A percentile compares a stretch with the other conserved stretches of the same genome.
Conservation (phyloP, 2,888 invertebrate genomes). For the Choreutis nemorana region DNA sequence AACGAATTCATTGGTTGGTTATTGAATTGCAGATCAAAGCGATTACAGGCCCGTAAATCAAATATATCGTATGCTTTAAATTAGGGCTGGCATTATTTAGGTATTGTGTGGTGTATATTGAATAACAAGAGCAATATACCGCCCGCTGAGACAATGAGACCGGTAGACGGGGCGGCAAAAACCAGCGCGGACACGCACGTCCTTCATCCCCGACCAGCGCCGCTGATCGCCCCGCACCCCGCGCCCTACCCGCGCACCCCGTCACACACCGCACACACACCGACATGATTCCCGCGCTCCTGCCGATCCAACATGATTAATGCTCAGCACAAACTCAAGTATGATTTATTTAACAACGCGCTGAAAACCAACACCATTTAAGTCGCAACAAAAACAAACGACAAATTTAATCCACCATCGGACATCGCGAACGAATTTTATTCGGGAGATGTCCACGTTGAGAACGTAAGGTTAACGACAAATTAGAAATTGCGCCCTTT, state of each 20-base stretch:
- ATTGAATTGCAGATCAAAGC: too few relatives aligned
- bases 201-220: constrained; percentile 17
- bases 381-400: constrained; percentile 24
- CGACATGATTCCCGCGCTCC: constrained; percentile 14
- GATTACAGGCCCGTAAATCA: too few relatives aligned
- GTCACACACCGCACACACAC: constrained; percentile 14
- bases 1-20: too few relatives aligned
- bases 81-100: not conserved
- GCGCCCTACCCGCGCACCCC: constrained; percentile 4
- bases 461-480: constrained; percentile 4
- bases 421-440: constrained; percentile 1
- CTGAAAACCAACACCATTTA: constrained; percentile 22
- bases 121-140: constrained; percentile 19
- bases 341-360: constrained; percentile 40
- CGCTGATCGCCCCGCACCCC: constrained; percentile 1
- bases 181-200: constrained; percentile 14
- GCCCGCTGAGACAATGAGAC: constrained; percentile 26
- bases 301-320: constrained; percentile 41
- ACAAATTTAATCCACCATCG: constrained; percentile 25
- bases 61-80: too few relatives aligned
- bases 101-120: constrained; percentile 3
- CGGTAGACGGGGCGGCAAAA: not conserved
- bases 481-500: constrained; percentile 36
- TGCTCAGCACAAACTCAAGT: constrained; percentile 28
- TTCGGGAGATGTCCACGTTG: not conserved